Conservation (phyloP, 2,888 invertebrate species). For the Pristionchus arcanus region DNA sequence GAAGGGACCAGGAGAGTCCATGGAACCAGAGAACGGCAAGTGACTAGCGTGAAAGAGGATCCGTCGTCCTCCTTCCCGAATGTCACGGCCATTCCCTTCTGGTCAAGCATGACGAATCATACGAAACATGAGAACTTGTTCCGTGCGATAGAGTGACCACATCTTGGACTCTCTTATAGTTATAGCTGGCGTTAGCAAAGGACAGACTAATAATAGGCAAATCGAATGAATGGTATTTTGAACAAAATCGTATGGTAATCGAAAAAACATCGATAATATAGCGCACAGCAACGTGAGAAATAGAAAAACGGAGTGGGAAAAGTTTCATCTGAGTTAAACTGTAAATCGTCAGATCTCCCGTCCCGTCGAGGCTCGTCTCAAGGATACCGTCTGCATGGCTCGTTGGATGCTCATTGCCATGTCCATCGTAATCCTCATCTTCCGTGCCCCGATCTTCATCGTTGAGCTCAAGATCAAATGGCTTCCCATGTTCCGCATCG, state of each 20-base stretch:
- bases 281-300: no score
- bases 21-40: background rate
- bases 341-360: conserved; percentile 74
- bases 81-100: background rate
- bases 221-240: no score
- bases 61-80: background rate
- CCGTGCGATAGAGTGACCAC: background rate
- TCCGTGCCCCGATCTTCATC: conserved; percentile 75
- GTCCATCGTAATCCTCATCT: conserved; percentile 68
- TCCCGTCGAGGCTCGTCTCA: conserved; percentile 75
- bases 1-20: background rate
- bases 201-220: background rate
- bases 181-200: no score
- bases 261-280: no score
- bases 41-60: conserved; percentile 1
- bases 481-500: conserved; percentile 71
- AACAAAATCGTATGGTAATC: no score
- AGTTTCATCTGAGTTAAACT: background rate
- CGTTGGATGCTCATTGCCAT: conserved; percentile 68
- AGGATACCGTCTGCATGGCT: conserved; percentile 76
- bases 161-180: background rate
- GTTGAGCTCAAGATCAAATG: conserved; percentile 73
- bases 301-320: no score
- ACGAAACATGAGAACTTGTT: conserved; percentile 2
- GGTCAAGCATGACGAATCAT: conserved; percentile 26